Percentiles rank a stretch among this genome's conserved stretches.
Conservation (phyloP, 2,888 invertebrate species). For the Metalampra italica region DNA sequence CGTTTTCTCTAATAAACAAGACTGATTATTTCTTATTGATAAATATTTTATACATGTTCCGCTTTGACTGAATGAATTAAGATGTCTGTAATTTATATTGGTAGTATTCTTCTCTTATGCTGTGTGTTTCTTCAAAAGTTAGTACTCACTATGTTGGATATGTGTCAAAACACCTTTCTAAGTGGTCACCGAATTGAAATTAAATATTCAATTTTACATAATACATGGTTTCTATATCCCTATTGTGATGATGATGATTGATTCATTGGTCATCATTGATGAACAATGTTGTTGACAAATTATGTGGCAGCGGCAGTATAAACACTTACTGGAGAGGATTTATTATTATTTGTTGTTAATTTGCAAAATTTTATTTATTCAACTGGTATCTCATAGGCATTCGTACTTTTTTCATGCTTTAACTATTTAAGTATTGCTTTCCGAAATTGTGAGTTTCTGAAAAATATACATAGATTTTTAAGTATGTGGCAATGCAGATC, state of each 20-base stretch:
- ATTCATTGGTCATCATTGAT: too few relatives aligned
- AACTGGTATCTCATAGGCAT: slow-evolving; percentile 64
- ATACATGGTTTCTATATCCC: slow-evolving; percentile 61
- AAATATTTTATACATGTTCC: slow-evolving; percentile 77
- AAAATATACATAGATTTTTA: slow-evolving; percentile 78
- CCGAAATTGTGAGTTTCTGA: slow-evolving; percentile 66
- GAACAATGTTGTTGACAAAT: slow-evolving; percentile 77
- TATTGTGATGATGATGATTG: slow-evolving; percentile 73
- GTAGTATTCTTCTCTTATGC: slow-evolving; percentile 63
- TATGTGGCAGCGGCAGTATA: slow-evolving; percentile 70
- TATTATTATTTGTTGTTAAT: slow-evolving; percentile 72
- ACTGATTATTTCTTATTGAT: slow-evolving; percentile 80
- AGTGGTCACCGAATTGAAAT: slow-evolving; percentile 69
- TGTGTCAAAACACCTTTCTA: slow-evolving; percentile 77
- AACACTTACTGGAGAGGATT: slow-evolving; percentile 51
- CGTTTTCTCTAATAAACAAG: slow-evolving; percentile 79
- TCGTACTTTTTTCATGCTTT: slow-evolving; percentile 65
- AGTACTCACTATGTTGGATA: slow-evolving; percentile 77
- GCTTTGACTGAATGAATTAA: slow-evolving; percentile 76
- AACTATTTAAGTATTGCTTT: slow-evolving; percentile 62
- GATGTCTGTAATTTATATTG: slow-evolving; percentile 72
- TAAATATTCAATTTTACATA: slow-evolving; percentile 52
- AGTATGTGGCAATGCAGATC: slow-evolving; percentile 79
- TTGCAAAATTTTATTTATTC: slow-evolving; percentile 77
- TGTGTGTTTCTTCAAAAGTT: slow-evolving; percentile 62